A percentile compares a stretch with the other conserved stretches of the same genome.
phyloP scores from a whole-genome alignment of 2,113 vertebrate genomes.

The Erythrolamprus reginae region DNA sequence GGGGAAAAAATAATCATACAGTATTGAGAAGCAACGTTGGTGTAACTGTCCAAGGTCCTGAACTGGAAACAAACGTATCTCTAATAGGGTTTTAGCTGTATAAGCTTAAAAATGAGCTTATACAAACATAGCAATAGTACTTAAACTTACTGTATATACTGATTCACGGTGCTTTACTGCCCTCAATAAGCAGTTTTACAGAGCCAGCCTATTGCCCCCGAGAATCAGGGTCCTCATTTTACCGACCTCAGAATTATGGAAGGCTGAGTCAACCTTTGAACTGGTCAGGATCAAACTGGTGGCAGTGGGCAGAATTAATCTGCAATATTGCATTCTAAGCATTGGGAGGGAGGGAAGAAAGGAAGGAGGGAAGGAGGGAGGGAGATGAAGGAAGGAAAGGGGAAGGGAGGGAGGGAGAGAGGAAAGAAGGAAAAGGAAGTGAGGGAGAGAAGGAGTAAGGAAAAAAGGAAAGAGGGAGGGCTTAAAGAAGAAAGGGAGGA shows the following conservation, averaged over 20 bases:
- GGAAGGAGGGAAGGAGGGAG: no score
- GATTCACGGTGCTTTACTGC: background rate
- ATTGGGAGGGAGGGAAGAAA: background rate
- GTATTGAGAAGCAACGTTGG: background rate
- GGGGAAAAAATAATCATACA: background rate
- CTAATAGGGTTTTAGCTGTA: background rate
- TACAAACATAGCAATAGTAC: background rate
- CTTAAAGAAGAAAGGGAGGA: no score
- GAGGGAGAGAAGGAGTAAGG: no score
- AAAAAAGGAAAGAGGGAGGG: no score
- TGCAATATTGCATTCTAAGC: background rate
- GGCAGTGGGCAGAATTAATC: no score
- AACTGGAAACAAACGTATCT: accelerated
- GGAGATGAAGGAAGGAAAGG: no score
- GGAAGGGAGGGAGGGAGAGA: no score
- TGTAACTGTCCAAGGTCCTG: constrained; percentile 59
- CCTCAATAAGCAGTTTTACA: background rate
- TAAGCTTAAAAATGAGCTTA: accelerated
- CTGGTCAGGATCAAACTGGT: no score
- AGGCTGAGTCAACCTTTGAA: no score
- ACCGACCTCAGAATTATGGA: no score
- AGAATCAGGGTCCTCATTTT: no score
- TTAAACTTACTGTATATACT: background rate
- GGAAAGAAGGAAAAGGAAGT: no score
- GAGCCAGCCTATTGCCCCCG: background rate